Evolutionary conservation across 2,888 invertebrate species (phyloP), one percentile per base, ranked within the genome.

Genomic region (Melinopterus prodromus): DNA sequence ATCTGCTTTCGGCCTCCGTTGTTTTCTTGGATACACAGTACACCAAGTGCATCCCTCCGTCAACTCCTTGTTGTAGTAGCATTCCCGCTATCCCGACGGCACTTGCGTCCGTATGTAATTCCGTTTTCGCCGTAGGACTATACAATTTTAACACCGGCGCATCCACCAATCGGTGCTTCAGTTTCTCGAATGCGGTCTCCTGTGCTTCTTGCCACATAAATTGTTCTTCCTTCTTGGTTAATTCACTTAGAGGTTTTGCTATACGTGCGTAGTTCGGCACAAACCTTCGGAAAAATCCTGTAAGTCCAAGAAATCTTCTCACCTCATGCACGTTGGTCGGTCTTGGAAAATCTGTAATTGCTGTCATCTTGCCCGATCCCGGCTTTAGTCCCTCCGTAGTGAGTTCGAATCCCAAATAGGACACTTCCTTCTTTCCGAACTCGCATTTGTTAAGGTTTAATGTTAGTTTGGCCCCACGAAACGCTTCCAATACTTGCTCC

Each of bases 381-480:
- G 72, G 78, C 69, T 76, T 71, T 6, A 82, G 7, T 69, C 79
- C 78, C 6, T 76, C 79, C n/a, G 70, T 37, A 14, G 78, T 69
- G 1, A 81, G 16, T n/a, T 15, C 2, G 71, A 86, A 85, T 0
- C 88, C 87, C 14, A 88, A 79, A 77, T 85, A 86, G 5, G 85
- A 80, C 0, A 88, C 81, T 35, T 79, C 76, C 6, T 70, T 70
- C 14, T 80, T 75, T 1, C 82, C 84, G 80, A 87, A 86, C 9
- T 81, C 74, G 76, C 86, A 86, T 80, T 88, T 87, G 0, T 16
- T 76, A 1, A 85, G 75, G 70, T 86, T 86, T 3, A 88, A 74
- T 0, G 85, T 87, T 14, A 87, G 77, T 0, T 84, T 82, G 0
- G 84, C 84, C 9, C 81, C 70, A 9, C 81, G 70, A 4, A 86